Conservation (phyloP, 2,888 invertebrate species). For the Meteorus colon region DNA sequence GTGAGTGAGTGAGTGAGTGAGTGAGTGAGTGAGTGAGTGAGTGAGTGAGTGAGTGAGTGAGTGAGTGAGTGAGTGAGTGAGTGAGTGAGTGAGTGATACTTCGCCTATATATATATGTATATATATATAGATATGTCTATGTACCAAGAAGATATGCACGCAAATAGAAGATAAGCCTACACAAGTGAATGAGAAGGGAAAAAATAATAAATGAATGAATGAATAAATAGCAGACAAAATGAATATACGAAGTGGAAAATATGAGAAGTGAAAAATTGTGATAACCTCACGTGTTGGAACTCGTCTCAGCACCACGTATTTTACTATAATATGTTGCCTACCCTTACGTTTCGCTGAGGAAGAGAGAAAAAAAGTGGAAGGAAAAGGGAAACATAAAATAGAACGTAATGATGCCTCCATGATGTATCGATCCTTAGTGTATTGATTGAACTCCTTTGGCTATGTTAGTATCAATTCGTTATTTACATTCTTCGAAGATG, state of each 20-base stretch:
- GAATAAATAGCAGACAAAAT: background rate
- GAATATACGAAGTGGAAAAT: no score
- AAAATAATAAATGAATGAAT: background rate
- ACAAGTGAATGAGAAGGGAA: no score
- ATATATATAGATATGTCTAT: no score
- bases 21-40: no score
- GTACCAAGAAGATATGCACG: no score
- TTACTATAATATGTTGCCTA: constrained; percentile 14
- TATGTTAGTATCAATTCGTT: background rate
- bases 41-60: no score
- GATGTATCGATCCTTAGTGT: constrained; percentile 20
- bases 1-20: no score
- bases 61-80: no score
- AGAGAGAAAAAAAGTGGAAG: background rate
- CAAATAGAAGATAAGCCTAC: no score
- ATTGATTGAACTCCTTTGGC: constrained; percentile 13
- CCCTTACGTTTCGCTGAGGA: background rate
- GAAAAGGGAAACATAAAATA: background rate
- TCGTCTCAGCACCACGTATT: constrained; percentile 43
- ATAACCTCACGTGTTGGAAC: constrained; percentile 35
- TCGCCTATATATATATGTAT: no score
- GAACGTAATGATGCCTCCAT: background rate
- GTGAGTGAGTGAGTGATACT: no score
- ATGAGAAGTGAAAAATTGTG: background rate
- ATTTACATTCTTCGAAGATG: background rate